These are phyloP conservation scores for Drosophila neoperkinsi DNA, from an alignment of 2,888 invertebrate genomes.

Conservation along the genomic window DNA sequence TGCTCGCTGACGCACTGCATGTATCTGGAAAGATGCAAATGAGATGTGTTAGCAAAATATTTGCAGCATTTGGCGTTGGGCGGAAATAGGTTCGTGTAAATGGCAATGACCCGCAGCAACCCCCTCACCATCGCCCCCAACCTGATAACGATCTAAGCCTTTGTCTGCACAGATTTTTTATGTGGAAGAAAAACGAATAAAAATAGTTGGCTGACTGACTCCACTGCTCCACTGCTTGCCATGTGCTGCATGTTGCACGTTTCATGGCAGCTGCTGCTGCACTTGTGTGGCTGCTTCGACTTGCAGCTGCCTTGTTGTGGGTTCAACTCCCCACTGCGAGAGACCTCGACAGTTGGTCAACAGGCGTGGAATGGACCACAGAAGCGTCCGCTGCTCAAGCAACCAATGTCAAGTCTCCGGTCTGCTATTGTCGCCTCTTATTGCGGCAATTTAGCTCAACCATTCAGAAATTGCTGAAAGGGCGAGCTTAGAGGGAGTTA, in stretches of 20 bases:
- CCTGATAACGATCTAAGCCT: constrained; percentile 9
- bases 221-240: constrained; percentile 27
- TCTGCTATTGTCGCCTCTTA: neutral
- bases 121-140: constrained; percentile 3
- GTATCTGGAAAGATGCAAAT: constrained; percentile 87
- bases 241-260: constrained; percentile 45
- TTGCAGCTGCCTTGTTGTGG: constrained; percentile 15
- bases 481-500: constrained; percentile 2
- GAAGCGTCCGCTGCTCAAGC: constrained; percentile 14
- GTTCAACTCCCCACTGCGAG: neutral
- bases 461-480: constrained; percentile 50
- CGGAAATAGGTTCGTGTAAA: constrained; percentile 68
- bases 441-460: constrained; percentile 34
- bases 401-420: constrained; percentile 7
- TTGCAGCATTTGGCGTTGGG: constrained; percentile 29
- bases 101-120: constrained; percentile 50
- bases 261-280: constrained; percentile 61
- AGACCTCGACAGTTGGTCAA: constrained; percentile 19
- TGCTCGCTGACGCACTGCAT: constrained; percentile 94
- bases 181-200: constrained; percentile 60
- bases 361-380: constrained; percentile 7
- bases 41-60: constrained; percentile 39
- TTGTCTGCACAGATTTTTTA: constrained; percentile 38
- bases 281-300: constrained; percentile 75
- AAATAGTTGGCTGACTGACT: constrained; percentile 55